Conservation (phyloP, 2,113 vertebrate species). For the Irena cyanogastra region DNA sequence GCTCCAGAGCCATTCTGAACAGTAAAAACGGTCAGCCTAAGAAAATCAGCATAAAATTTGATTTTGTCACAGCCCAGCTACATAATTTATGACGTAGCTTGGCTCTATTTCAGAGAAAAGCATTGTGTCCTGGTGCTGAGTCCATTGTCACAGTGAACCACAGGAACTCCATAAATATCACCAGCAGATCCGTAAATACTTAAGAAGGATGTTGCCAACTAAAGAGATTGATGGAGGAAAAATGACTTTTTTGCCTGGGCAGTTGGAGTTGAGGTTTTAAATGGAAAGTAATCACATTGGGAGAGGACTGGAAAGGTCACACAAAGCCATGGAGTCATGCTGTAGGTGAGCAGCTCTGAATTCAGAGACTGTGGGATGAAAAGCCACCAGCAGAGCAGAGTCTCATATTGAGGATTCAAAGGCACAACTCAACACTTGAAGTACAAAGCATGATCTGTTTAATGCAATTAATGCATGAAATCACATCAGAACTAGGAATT, state of each 20-base stretch:
- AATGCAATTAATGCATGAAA: background rate
- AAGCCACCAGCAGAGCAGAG: background rate
- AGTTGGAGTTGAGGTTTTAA: conserved; percentile 5
- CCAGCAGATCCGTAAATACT: background rate
- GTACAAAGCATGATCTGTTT: background rate
- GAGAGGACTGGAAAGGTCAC: background rate
- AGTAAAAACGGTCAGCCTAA: background rate
- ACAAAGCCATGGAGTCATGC: background rate
- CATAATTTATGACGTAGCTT: background rate
- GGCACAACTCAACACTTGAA: background rate
- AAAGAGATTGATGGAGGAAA: background rate
- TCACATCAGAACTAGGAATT: background rate
- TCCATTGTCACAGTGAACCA: background rate
- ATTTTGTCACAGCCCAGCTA: background rate
- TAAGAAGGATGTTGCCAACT: background rate
- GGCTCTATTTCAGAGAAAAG: background rate
- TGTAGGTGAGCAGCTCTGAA: background rate
- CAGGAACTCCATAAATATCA: background rate
- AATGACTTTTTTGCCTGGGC: background rate
- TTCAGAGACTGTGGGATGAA: background rate
- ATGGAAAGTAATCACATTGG: accelerated
- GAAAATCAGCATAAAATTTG: background rate
- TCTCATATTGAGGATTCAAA: background rate
- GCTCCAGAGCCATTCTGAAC: background rate
- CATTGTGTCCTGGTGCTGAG: accelerated